These are phyloP conservation scores for Puntigrus tetrazona DNA, from an alignment of 2,113 vertebrate species.

Conservation along the genomic window DNA sequence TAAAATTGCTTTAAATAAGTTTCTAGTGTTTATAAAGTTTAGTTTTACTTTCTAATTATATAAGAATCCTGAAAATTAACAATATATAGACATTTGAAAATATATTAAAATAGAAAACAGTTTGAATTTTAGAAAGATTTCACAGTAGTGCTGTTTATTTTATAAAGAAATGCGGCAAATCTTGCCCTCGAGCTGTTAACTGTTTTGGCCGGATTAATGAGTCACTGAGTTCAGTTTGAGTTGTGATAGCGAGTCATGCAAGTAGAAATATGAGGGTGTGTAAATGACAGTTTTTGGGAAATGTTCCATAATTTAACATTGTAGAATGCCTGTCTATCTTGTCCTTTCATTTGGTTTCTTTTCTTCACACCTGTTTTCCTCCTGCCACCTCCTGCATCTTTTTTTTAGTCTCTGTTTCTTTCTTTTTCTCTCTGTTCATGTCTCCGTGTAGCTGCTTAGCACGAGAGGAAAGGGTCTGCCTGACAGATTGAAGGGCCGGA, in stretches of 20 bases:
- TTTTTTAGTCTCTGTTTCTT: background rate
- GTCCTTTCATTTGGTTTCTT: background rate
- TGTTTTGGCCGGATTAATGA: background rate
- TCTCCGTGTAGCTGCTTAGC: conserved; percentile 43
- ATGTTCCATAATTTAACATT: background rate
- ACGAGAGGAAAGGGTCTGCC: conserved; percentile 48
- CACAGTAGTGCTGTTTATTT: background rate
- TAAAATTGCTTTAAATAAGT: background rate
- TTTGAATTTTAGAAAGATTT: background rate
- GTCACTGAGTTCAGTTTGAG: background rate
- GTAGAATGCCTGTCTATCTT: background rate
- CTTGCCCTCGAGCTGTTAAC: background rate
- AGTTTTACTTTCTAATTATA: background rate
- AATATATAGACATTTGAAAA: background rate
- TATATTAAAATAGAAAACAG: background rate
- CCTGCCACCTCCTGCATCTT: background rate
- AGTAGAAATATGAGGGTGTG: background rate
- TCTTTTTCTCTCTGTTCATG: background rate
- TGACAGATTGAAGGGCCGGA: conserved; percentile 56
- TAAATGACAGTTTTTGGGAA: background rate
- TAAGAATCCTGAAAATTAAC: background rate
- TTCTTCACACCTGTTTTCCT: background rate
- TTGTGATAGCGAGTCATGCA: background rate
- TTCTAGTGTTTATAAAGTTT: background rate
- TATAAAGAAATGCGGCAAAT: background rate